Percentiles rank a stretch among this genome's conserved stretches.
Evolutionary conservation across 2,888 invertebrate genomes (phyloP).

Genomic region (Nycteola revayana): DNA sequence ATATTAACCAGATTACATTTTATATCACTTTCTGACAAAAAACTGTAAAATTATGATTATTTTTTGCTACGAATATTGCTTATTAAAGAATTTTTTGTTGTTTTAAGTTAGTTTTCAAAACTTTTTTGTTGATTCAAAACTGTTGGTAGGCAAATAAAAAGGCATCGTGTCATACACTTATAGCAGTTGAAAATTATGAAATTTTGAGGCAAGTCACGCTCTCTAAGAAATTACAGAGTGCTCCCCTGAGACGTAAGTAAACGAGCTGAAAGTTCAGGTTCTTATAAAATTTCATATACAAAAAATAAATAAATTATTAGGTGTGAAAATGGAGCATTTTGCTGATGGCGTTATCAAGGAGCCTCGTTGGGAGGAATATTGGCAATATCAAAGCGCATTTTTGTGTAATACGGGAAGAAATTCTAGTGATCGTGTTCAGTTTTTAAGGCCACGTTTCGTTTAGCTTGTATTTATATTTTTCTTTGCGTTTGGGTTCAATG

Average conservation of each 20-base stretch:
- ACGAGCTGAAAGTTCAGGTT: conserved; percentile 30
- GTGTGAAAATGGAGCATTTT: conserved; percentile 16
- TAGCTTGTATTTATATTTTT: no score
- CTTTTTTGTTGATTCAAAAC: no score
- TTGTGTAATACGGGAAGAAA: conserved; percentile 6
- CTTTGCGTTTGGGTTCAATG: no score
- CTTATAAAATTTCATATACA: conserved; percentile 27
- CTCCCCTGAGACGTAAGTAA: conserved; percentile 27
- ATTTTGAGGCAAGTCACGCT: conserved; percentile 36
- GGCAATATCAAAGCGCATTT: conserved; percentile 2
- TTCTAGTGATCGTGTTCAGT: background rate
- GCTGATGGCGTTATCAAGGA: conserved; percentile 11
- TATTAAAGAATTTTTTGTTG: no score
- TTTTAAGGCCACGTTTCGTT: no score
- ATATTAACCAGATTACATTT: no score
- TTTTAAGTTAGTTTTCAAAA: no score
- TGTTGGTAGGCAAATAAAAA: background rate
- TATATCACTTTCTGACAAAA: no score
- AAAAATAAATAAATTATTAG: conserved; percentile 36
- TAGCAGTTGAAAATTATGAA: conserved; percentile 16
- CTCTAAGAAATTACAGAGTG: conserved; percentile 32
- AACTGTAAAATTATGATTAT: no score
- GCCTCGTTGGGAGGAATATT: background rate
- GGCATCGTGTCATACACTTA: background rate
- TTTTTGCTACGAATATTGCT: no score